Base-by-base conservation (phyloP, 2,113 vertebrate species). In the Periophthalmus modestus region DNA sequence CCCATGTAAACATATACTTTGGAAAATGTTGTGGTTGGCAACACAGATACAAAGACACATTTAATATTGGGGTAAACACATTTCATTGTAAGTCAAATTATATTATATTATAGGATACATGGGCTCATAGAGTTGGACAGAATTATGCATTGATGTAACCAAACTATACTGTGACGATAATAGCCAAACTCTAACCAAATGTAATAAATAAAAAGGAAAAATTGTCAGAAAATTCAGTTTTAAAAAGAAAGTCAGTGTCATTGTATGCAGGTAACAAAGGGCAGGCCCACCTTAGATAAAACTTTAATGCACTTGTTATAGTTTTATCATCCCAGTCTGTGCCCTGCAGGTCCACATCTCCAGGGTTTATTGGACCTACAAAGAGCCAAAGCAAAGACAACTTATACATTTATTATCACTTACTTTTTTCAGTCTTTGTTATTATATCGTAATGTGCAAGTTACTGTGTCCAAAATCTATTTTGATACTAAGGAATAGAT, bases 231-330 rank as follows among this genome's bases (percentile, higher is more conserved):
- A 55, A 52, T 52, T n/a, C 9, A 5, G 52, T 55, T 3, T 21
- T 55, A 19, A 54, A n/a, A 19, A 54, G 5, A 54, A 54, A 54
- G 50, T 19, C 16, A 52, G 19, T 54, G 18, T 0, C n/a, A 2
- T 54, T 54, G 5, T 54, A n/a, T 54, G 18, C 18, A 19, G 16
- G 50, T 54, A 54, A 19, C 16, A 9, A 6, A 54, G 50, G 50
- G 18, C 33, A 79, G 19, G 34, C 81, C 57, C 87, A 98, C 97
- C 98, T 96, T 76, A 99, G 94, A 86, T 99, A 99, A 90, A 97
- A 98, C 93, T 99, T 99, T 85, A 99, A 89, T 0, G 97, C 96
- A 87, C 98, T 99, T 66, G 98, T 98, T 80, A 99, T 95, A 11
- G 98, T 99, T 91, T 98, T 99, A 79, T 96, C 92, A 82, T 99